Base-by-base conservation (phyloP, 2,888 invertebrate genomes). In the Drosophila mimetica region DNA sequence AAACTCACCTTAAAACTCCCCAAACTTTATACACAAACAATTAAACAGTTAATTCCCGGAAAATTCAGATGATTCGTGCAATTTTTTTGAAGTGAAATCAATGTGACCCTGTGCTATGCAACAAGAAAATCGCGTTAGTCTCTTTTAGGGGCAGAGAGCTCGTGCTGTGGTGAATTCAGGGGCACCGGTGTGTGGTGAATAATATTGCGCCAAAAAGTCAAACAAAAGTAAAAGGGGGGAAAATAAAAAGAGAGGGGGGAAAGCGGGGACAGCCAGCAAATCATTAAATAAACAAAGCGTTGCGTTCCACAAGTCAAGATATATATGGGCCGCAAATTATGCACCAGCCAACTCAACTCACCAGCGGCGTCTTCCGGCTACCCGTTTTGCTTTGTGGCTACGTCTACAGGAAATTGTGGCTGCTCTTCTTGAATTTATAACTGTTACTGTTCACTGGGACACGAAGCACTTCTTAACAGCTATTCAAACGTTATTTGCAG, bases 161-260 rank as follows among this genome's bases (percentile, higher is more conserved):
- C 50, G 20, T 51, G 55, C 48, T 16, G 48, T 48, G 55, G 55
- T 25, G 47, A n/a, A 25, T 58, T 20, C 16, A 9, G 9, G 16
- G 20, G 44, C 34, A 47, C 64, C 71, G 58, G 52, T 39, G 39
- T 53, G 50, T 64, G 64, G 65, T 47, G 34, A 77, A 71, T 50
- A 71, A 73, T 76, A 84, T 86, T 79, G 89, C 89, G 89, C 89
- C 89, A 89, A 89, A 89, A 86, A 79, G 76, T 74, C 64, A 83
- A 83, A 79, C 84, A 67, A 77, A 72, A 64, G 42, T 30, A 61
- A 65, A 60, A 28, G 39, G 14, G 18, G 46, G 34, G 59, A 71
- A 60, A 25, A 46, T 13, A 16, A 52, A 48, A 37, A 63, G 59
- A 36, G 4, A 50, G 69, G 46, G 36, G 37, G 25, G 22, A 9